These are phyloP conservation scores for Acrossocheilus fasciatus DNA, from an alignment of 2,797 vertebrate species.

Conservation along the genomic window DNA sequence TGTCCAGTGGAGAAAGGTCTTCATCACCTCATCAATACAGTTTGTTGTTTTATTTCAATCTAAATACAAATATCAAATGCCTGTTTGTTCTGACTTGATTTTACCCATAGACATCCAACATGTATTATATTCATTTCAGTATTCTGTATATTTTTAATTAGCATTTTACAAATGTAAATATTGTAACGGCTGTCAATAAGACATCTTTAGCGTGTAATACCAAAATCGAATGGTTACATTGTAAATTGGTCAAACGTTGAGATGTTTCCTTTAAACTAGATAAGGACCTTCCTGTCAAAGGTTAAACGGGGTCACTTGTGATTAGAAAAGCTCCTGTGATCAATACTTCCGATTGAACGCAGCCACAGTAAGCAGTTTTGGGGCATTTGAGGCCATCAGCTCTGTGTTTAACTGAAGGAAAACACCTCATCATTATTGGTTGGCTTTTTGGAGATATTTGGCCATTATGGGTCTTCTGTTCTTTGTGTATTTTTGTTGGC, in stretches of 20 bases:
- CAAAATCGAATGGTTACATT: neutral
- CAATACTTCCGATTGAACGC: conserved; percentile 63
- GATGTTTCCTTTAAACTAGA: conserved; percentile 33
- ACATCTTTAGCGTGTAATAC: neutral
- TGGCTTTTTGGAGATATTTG: neutral
- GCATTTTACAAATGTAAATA: neutral
- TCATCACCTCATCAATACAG: neutral
- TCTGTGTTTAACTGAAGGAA: conserved; percentile 17
- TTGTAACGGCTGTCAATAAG: neutral
- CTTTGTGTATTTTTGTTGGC: neutral
- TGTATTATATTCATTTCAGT: neutral
- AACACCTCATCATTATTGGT: conserved; percentile 16
- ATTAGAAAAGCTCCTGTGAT: conserved; percentile 26
- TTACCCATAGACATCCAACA: neutral
- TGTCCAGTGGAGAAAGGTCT: conserved; percentile 14
- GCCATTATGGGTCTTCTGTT: neutral
- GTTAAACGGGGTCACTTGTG: conserved; percentile 9
- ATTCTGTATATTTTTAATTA: neutral
- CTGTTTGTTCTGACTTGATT: neutral
- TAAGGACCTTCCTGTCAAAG: conserved; percentile 32
- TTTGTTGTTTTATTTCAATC: neutral
- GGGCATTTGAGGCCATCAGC: neutral
- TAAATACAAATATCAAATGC: neutral
- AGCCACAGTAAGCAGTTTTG: conserved; percentile 51
- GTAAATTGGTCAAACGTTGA: conserved; percentile 45